Evolutionary conservation across 92 coral and sea anemone species (phyloP), one percentile per base, ranked within the genome.

Genomic region (Meandrina meandrites): DNA sequence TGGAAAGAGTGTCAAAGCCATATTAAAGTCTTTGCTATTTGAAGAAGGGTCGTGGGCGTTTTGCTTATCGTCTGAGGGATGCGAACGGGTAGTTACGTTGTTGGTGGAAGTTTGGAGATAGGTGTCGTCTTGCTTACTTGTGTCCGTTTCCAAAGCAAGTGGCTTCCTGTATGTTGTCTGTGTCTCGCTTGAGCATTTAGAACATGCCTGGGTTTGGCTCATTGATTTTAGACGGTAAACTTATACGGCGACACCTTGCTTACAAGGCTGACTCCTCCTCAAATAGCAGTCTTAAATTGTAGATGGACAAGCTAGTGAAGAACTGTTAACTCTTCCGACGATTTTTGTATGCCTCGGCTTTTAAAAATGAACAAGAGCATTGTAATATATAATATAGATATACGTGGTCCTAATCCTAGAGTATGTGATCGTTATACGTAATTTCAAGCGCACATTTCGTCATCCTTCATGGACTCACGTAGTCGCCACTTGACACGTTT

Each of bases 1-100:
- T 54, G 87, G 87, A 72, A 84, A 84, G 69, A 84, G 56, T 34
- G 56, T 74, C 27, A 75, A 54, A 32, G 87, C 87, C 56, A 37
- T 37, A 24, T 19, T 18, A 15, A 54, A 18, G 40, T 84, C 68
- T 51, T 30, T 24, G 31, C 22, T 16, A 8, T 36, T 34, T 34
- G 36, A 16, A 9, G 84, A 13, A 17, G 5, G 57, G 27, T n/a
- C 57, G 21, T 14, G 28, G 31, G 62, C 1, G 76, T 17, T 64
- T 27, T 62, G 54, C 57, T 66, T 58, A 9, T 48, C 45, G 21
- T 51, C 24, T 78, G 27, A 48, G 13, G 24, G 51, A 9, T 78
- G 62, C 24, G 27, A 31, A 50, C 83, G 4, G 1, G 19, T n/a
- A 21, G 11, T 34, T 79, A 57, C 35, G 42, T 5, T 28, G 35